phyloP scores from a whole-genome alignment of 2,888 invertebrate species.

The Onchidella celtica region DNA sequence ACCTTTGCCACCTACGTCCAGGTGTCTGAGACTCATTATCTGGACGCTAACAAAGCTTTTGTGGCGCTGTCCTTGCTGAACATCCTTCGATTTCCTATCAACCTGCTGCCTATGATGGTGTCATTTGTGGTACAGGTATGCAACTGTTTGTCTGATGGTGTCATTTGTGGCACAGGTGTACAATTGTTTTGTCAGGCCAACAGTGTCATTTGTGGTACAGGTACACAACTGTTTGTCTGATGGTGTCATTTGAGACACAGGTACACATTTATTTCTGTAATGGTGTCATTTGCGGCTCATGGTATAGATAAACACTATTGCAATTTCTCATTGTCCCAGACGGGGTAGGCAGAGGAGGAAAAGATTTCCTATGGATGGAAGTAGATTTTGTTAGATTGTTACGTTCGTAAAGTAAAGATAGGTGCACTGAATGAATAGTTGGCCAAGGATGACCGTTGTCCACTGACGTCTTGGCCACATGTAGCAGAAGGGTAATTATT shows the following conservation, averaged over 20 bases:
- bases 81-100: conserved; percentile 96
- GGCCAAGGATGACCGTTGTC: too few relatives aligned
- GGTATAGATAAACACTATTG: too few relatives aligned
- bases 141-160: neutral
- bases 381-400: too few relatives aligned
- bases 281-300: conserved; percentile 83
- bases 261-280: too few relatives aligned
- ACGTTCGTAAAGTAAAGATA: too few relatives aligned
- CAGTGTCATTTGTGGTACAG: conserved; percentile 83
- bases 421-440: too few relatives aligned
- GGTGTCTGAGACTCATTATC: conserved; percentile 88
- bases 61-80: conserved; percentile 98
- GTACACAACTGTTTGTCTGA: conserved; percentile 59
- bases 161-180: neutral
- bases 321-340: too few relatives aligned
- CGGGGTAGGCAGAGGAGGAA: too few relatives aligned
- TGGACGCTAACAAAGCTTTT: conserved; percentile 95
- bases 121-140: conserved; percentile 78
- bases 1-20: conserved; percentile 84
- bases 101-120: conserved; percentile 98
- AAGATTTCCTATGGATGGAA: too few relatives aligned
- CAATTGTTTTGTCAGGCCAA: neutral
- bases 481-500: too few relatives aligned
- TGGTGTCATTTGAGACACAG: neutral
- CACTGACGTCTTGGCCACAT: too few relatives aligned